A percentile compares a stretch with the other conserved stretches of the same genome.
phyloP scores from a whole-genome alignment of 1,140 invertebrate genomes.

The Zaprionus vittiger region DNA sequence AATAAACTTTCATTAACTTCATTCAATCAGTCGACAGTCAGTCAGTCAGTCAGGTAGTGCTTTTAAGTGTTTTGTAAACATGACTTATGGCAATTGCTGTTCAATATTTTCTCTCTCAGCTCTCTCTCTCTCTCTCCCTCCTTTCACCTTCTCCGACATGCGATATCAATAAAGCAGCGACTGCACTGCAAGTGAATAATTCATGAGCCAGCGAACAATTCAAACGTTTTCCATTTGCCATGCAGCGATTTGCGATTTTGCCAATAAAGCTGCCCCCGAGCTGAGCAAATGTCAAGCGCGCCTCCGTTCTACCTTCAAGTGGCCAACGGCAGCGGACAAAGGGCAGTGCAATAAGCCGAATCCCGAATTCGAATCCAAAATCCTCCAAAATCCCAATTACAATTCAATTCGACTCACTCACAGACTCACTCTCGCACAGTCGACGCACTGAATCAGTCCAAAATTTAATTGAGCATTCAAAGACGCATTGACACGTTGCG shows the following conservation, averaged over 20 bases:
- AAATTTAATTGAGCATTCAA: slow-evolving; percentile 83
- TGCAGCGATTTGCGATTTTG: slow-evolving; percentile 27
- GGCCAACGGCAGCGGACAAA: slow-evolving; percentile 25
- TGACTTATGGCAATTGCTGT: slow-evolving; percentile 61
- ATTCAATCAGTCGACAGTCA: slow-evolving; percentile 60
- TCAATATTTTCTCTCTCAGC: slow-evolving; percentile 62
- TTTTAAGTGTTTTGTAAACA: slow-evolving; percentile 81
- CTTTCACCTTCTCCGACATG: slow-evolving; percentile 16
- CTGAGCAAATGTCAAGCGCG: slow-evolving; percentile 16
- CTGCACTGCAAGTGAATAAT: slow-evolving; percentile 55
- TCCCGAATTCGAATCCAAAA: slow-evolving; percentile 50
- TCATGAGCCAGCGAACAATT: slow-evolving; percentile 42
- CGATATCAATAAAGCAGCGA: slow-evolving; percentile 52
- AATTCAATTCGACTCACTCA: slow-evolving; percentile 38
- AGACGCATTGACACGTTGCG: slow-evolving; percentile 65
- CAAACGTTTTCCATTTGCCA: slow-evolving; percentile 3
- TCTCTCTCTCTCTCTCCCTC: neutral
- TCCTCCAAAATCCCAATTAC: slow-evolving; percentile 39
- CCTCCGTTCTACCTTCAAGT: slow-evolving; percentile 25
- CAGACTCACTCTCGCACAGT: neutral
- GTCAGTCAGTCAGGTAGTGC: slow-evolving; percentile 32
- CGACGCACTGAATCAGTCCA: slow-evolving; percentile 43
- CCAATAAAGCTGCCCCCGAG: slow-evolving; percentile 26
- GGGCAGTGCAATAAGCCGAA: slow-evolving; percentile 61
- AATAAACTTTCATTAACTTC: slow-evolving; percentile 81